Evolutionary conservation across 2,113 vertebrate genomes (phyloP).

Genomic region (Cisticola juncidis): DNA sequence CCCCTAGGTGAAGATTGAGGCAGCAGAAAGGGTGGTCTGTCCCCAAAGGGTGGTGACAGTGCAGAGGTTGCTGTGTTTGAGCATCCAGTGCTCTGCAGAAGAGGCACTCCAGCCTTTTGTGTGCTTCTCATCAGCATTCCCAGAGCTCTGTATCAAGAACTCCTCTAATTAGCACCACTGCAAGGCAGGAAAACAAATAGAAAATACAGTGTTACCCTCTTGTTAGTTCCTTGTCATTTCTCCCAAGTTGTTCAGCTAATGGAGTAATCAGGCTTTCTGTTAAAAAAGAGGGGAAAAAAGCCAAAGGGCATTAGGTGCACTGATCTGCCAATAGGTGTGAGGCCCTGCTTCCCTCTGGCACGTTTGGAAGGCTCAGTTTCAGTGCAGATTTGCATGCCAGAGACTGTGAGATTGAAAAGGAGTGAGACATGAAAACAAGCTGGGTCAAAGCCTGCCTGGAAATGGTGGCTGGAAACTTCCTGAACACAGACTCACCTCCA

Average conservation of each 20-base stretch:
- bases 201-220: constrained; percentile 55
- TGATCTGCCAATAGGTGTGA: constrained; percentile 23
- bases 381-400: constrained; percentile 1
- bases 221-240: constrained; percentile 55
- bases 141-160: constrained; percentile 22
- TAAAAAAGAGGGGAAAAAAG: neutral
- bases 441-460: constrained; percentile 20
- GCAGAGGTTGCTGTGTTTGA: neutral
- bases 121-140: constrained; percentile 51
- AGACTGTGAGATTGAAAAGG: constrained; percentile 16
- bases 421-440: constrained; percentile 18
- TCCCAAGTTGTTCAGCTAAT: constrained; percentile 45
- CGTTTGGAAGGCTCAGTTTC: neutral
- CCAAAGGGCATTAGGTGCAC: neutral
- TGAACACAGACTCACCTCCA: neutral
- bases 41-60: neutral
- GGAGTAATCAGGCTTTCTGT: constrained; percentile 13
- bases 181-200: constrained; percentile 46
- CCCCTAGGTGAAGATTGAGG: neutral
- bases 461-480: neutral
- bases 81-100: neutral
- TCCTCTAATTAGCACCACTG: constrained; percentile 51
- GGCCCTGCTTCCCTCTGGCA: neutral
- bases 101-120: constrained; percentile 48
- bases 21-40: neutral